Evolutionary conservation across 2,797 vertebrate genomes (phyloP), one percentile per base, ranked within the genome.

Genomic region (Lagothrix lagotricha): DNA sequence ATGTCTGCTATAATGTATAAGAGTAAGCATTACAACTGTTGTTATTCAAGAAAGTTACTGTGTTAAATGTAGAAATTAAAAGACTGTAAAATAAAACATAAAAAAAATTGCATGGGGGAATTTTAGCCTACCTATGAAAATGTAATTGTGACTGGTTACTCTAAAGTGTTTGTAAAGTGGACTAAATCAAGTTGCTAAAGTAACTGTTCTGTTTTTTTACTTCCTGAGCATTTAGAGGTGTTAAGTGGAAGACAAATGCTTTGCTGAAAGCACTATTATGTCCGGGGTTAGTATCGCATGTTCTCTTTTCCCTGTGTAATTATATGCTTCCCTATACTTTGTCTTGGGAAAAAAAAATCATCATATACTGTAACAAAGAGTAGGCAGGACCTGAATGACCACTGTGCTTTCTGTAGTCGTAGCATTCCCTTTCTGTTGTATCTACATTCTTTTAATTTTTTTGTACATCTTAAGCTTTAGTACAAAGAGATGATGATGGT

Each of bases 211-310:
- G 57, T 72, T 22, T n/a, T 92, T 92, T 97, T 97, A 93, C 97
- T 96, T 98, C 93, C 75, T 97, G 97, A 99, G 99, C 99, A 7
- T 99, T 99, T 97, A 99, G 99, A 97, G 99, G 99, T 7, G 99
- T 99, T 98, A 99, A 99, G 97, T 99, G 99, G 99, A 99, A 99
- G 99, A 99, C 99, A 22, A 99, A 99, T 3, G 99, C 99, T 88
- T 97, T 99, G 96, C 98, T 99, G 98, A 99, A 99, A 2, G 99
- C 99, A 28, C 98, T 99, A 28, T 96, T 99, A 96, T 99, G 99
- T 97, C 99, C 99, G 46, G 99, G 99, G 99, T 99, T 98, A 96
- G 99, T 98, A 98, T 79, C 44, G 90, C 39, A 76, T 1, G 0
- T 91, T 96, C 39, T 95, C 46, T 84, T 95, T 82, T 94, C 58